Conservation (phyloP, 53 echinoderm and acorn worm species). For the Holothuria leucospilota region DNA sequence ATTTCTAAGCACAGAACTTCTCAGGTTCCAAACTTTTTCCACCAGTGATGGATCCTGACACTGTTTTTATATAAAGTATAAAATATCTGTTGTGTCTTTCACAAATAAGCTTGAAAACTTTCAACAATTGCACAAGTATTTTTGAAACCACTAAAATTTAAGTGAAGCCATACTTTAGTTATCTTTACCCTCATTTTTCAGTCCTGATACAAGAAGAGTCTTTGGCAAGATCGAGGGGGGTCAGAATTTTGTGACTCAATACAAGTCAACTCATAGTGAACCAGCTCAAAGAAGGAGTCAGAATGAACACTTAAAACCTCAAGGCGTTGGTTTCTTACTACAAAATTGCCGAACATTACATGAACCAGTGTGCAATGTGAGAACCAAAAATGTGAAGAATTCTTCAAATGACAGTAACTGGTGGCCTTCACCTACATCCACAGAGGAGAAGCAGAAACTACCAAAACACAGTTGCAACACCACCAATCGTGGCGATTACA, state of each 20-base stretch:
- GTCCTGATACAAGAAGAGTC: conserved; percentile 67
- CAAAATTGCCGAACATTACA: conserved; percentile 82
- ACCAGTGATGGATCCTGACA: too few species aligned
- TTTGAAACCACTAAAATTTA: too few species aligned
- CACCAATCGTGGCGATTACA: conserved; percentile 75
- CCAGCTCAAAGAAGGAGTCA: conserved; percentile 10
- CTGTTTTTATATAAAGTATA: too few species aligned
- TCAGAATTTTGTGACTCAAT: conserved; percentile 53
- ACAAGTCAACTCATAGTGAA: conserved; percentile 55
- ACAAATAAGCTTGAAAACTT: too few species aligned
- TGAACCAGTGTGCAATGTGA: conserved; percentile 92
- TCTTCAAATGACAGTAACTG: conserved; percentile 52
- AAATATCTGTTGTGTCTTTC: too few species aligned
- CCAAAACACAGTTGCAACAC: conserved; percentile 77
- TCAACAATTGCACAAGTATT: too few species aligned
- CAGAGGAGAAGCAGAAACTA: conserved; percentile 16
- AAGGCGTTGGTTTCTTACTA: conserved; percentile 83
- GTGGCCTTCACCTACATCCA: conserved; percentile 78
- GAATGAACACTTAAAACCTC: conserved; percentile 54
- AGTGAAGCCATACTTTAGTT: too few species aligned
- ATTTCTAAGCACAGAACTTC: too few species aligned
- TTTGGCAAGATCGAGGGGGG: conserved; percentile 76
- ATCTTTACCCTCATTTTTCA: conserved; percentile 12
- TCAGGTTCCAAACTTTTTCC: too few species aligned
- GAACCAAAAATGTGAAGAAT: conserved; percentile 54